Percentiles rank a stretch among this genome's conserved stretches.
Evolutionary conservation across 2,888 invertebrate species (phyloP).

Genomic region (Polymixis lichenea): DNA sequence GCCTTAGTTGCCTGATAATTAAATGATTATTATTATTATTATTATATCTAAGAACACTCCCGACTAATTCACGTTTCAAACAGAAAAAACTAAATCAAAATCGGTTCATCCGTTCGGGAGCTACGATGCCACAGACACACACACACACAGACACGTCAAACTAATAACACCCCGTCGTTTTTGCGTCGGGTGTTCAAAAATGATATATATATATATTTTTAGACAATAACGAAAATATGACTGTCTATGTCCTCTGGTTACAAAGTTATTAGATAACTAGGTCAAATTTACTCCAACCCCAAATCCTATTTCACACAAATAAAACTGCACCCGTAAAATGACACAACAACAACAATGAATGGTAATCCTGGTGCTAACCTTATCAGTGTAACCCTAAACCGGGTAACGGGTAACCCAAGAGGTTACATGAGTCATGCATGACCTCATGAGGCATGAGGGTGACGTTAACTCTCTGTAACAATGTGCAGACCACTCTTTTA

Average conservation of each 20-base stretch:
- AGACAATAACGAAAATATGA: no score
- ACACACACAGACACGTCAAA: no score
- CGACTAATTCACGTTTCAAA: no score
- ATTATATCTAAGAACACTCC: no score
- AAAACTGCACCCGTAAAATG: neutral
- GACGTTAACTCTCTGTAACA: slow-evolving; percentile 6
- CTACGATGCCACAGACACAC: no score
- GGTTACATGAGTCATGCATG: slow-evolving; percentile 23
- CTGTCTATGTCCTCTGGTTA: neutral
- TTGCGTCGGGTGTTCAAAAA: no score
- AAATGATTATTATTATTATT: no score
- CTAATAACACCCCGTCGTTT: no score
- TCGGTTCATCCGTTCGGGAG: no score
- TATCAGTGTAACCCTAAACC: slow-evolving; percentile 25
- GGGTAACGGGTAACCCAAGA: slow-evolving; percentile 3
- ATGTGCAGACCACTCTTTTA: slow-evolving; percentile 4
- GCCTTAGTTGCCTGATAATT: no score
- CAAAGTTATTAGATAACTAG: neutral
- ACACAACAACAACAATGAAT: neutral
- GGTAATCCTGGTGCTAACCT: neutral
- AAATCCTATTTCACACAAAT: neutral
- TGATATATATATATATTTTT: no score
- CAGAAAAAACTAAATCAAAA: no score
- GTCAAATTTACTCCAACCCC: neutral
- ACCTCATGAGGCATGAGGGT: neutral